Base-by-base conservation (phyloP, 2,797 vertebrate species). In the Sebastiscus albofasciatus region DNA sequence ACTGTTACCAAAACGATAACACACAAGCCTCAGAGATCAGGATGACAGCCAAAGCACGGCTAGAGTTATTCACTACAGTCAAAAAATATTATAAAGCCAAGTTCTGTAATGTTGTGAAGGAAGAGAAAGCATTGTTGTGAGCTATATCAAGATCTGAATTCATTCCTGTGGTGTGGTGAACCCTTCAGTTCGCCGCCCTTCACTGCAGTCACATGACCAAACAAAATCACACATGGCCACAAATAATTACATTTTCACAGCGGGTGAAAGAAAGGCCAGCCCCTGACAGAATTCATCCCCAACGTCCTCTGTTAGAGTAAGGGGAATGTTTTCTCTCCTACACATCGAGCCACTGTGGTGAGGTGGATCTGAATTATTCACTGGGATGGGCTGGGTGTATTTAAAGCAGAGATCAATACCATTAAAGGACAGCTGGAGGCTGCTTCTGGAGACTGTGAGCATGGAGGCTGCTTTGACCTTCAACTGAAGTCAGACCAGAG, bases 401-500 rank as follows among this genome's bases (percentile, higher is more conserved):
- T 94, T 94, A 93, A 91, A 93, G 93, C 78, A 85, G 42, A 68
- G 91, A 96, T 96, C 94, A 80, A 96, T 95, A 93, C 86, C 82
- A 88, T 85, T 92, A 88, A 85, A 94, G 89, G 79, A 88, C 86
- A 82, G 84, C 65, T 79, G 85, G 82, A 87, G 39, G 73, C 67
- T 26, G 70, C 22, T 56, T 72, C 67, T 26, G 70, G 64, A 71
- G 72, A 27, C 49, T 3, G 34, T 39, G 24, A 61, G 39, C 75
- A 2, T 33, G 34, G 77, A 90, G 72, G 73, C 67, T 26, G 70
- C 24, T 62, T 74, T 29, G 55, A 90, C 89, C 91, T 91, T 89
- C 85, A 74, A 1, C 46, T 72, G 36, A 3, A 26, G 60, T 14
- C 42, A 31, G 22, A n/a, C 11, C 8, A 7, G 18, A 58, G 33